phyloP scores from a whole-genome alignment of 2,113 vertebrate species.

The Tamias sibiricus region DNA sequence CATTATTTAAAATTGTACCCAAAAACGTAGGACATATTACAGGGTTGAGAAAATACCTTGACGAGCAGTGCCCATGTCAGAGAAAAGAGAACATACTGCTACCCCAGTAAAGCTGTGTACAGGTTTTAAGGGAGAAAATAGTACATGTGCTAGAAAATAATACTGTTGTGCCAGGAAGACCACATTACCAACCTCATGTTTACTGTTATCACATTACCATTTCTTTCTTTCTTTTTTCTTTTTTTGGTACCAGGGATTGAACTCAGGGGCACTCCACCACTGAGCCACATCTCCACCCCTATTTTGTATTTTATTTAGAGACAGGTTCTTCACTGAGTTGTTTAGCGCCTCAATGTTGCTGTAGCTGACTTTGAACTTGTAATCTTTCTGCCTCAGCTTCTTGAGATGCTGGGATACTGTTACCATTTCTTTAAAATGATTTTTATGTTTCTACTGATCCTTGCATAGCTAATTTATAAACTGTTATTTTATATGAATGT shows the following conservation, averaged over 20 bases:
- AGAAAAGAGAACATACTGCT: neutral
- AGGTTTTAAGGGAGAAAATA: neutral
- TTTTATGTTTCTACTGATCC: neutral
- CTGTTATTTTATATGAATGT: neutral
- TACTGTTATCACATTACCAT: neutral
- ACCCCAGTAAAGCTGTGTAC: fast-evolving
- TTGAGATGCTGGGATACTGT: neutral
- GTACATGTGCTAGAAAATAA: neutral
- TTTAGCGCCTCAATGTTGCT: no score
- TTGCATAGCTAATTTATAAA: neutral
- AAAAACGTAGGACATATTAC: neutral
- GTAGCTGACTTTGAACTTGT: no score
- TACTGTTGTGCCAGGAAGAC: neutral
- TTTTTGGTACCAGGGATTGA: no score
- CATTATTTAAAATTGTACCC: conserved; percentile 44
- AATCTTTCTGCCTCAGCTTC: no score
- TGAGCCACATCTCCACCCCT: no score
- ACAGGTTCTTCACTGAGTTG: no score
- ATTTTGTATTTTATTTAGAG: no score
- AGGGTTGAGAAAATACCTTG: neutral
- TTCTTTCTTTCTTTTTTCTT: neutral
- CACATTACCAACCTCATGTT: neutral
- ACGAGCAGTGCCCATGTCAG: neutral
- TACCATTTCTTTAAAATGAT: neutral
- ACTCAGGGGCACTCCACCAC: no score